Conservation (phyloP, 2,888 invertebrate genomes). For the Mamestra brassicae region DNA sequence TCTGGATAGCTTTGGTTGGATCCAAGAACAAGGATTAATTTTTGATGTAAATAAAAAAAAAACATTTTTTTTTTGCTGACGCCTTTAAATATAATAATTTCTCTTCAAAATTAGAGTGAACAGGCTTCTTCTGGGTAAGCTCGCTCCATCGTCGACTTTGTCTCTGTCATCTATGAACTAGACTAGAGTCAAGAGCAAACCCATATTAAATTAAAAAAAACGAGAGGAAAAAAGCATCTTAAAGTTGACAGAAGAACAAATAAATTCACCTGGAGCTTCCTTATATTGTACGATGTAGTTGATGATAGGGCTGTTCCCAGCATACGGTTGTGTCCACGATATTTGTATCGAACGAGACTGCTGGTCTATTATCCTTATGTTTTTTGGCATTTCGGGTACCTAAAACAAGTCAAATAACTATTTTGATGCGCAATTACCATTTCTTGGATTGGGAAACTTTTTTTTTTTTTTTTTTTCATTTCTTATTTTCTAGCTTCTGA, state of each 20-base stretch:
- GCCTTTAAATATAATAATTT: neutral
- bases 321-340: slow-evolving; percentile 97
- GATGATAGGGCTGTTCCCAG: slow-evolving; percentile 96
- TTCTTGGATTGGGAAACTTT: neutral
- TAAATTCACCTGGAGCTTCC: slow-evolving; percentile 93
- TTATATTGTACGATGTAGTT: slow-evolving; percentile 97
- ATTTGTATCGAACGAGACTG: slow-evolving; percentile 96
- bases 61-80: neutral
- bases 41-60: neutral
- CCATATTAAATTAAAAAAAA: too few relatives aligned
- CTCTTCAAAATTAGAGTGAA: too few relatives aligned
- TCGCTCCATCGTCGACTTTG: too few relatives aligned
- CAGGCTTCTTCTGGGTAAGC: too few relatives aligned
- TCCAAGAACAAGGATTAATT: too few relatives aligned
- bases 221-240: too few relatives aligned
- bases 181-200: too few relatives aligned
- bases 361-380: slow-evolving; percentile 96
- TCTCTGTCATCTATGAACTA: too few relatives aligned
- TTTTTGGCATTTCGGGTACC: slow-evolving; percentile 97
- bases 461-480: neutral
- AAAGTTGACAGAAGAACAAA: neutral
- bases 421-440: neutral
- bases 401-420: slow-evolving; percentile 77
- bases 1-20: too few relatives aligned
- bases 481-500: too few relatives aligned